Conservation (phyloP, 2,888 invertebrate genomes). For the Luffia ferchaultella region DNA sequence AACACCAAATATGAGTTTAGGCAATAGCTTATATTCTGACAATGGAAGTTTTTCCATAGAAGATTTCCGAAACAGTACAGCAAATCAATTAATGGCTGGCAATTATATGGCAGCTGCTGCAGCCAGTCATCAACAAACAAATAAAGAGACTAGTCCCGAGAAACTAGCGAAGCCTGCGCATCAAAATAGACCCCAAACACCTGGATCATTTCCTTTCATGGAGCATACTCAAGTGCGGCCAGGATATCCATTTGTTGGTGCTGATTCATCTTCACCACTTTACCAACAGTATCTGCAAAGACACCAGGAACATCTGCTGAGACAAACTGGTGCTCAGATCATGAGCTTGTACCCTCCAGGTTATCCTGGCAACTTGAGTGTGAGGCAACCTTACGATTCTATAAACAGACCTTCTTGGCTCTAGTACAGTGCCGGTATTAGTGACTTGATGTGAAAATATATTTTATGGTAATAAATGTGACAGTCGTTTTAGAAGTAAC, state of each 20-base stretch:
- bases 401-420: slow-evolving; percentile 75
- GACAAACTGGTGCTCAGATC: slow-evolving; percentile 68
- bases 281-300: slow-evolving; percentile 78
- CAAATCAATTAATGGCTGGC: slow-evolving; percentile 68
- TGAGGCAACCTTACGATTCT: slow-evolving; percentile 76
- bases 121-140: slow-evolving; percentile 47
- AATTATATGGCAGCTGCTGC: slow-evolving; percentile 51
- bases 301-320: slow-evolving; percentile 68
- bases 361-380: slow-evolving; percentile 69
- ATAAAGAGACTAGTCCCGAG: slow-evolving; percentile 34
- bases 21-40: slow-evolving; percentile 67
- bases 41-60: slow-evolving; percentile 73
- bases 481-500: no score
- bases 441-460: not conserved
- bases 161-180: slow-evolving; percentile 56
- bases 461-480: no score
- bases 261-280: slow-evolving; percentile 71
- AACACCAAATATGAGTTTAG: slow-evolving; percentile 66
- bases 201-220: slow-evolving; percentile 67
- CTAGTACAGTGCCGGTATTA: slow-evolving; percentile 28
- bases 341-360: slow-evolving; percentile 73
- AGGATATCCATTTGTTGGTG: slow-evolving; percentile 68
- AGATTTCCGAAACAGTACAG: slow-evolving; percentile 69
- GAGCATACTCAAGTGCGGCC: slow-evolving; percentile 67
- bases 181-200: slow-evolving; percentile 44